These are phyloP conservation scores for Oscheius myriophilus DNA, from an alignment of 2,888 invertebrate genomes.

Conservation along the genomic window DNA sequence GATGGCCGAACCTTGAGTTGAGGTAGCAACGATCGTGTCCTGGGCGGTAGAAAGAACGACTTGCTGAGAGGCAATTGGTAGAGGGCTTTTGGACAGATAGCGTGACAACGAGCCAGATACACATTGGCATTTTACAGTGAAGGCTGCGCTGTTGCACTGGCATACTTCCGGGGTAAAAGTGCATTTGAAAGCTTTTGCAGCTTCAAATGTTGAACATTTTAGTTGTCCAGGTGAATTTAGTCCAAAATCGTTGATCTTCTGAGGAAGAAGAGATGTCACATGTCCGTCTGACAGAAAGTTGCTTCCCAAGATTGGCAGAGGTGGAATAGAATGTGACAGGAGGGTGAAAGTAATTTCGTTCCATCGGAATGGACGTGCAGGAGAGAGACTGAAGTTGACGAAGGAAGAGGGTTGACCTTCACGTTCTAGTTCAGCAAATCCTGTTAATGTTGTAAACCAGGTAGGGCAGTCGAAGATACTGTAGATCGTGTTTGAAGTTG, in stretches of 20 bases:
- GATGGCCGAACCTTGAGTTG: background rate
- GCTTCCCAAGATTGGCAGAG: background rate
- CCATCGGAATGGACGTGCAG: background rate
- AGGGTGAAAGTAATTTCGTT: background rate
- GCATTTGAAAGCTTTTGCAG: background rate
- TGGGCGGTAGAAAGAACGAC: background rate
- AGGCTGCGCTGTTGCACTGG: background rate
- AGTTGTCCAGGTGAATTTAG: background rate
- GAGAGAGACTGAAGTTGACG: background rate
- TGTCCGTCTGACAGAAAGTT: background rate
- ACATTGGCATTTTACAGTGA: background rate
- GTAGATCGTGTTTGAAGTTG: constrained; percentile 21
- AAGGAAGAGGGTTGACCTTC: too few species aligned
- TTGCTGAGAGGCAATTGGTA: background rate
- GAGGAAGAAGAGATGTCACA: background rate
- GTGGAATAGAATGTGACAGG: background rate
- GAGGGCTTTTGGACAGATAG: background rate
- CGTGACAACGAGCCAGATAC: background rate
- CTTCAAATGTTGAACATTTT: background rate
- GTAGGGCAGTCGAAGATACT: constrained; percentile 17
- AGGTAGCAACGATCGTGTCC: background rate
- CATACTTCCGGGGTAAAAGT: background rate
- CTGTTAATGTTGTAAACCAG: constrained; percentile 12
- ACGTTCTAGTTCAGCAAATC: background rate
- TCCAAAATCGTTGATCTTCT: too few species aligned